Base-by-base conservation (phyloP, 30 jellyfish, hydroid and myxozoan species). In the Aurelia coerulea region DNA sequence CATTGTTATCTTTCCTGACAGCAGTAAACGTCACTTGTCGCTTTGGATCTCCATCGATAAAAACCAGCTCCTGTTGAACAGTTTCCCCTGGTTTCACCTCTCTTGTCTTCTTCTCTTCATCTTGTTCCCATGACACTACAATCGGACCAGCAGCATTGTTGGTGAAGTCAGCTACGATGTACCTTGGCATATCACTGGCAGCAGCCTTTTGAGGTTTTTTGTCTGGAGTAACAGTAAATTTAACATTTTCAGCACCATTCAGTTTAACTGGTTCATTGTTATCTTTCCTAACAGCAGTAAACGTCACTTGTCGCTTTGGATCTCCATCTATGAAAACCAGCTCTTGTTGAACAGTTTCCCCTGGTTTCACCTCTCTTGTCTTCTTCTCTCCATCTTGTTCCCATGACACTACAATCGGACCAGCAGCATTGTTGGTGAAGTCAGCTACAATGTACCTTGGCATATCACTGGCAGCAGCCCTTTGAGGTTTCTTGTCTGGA, bases 81-180 rank as follows among this genome's bases (percentile, higher is more conserved):
- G 60, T 75, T 54, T 75, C 74, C 29, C 74, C 74, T 13, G 58
- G 74, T 15, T 29, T 46, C 2, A 75, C 85, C 11, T 75, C 85
- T 53, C 17, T 54, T 17, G 85, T 34, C 58, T 75, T 52, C 34
- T n/a, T 54, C 39, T 34, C 85, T 15, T 75, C 85, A 19, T 75
- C 58, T 59, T 75, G 58, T 31, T n/a, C 35, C 85, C 85, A 75
- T 6, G 53, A 31, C 32, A 75, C 85, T 18, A 52, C 74, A 18
- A 75, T 75, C 58, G 85, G 59, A 12, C 23, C 85, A 56, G 60
- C 85, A 32, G 85, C 85, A 51, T 75, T 54, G 74, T 75, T 75
- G 3, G 59, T 53, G 23, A 75, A 56, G 4, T 75, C 85, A 54
- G 74, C 85, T 17, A 75, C 85, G 52, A 75, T 60, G 70, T 75